Evolutionary conservation across 1,140 invertebrate species (phyloP), one percentile per base, ranked within the genome.

Genomic region (Bicyclus anynana): DNA sequence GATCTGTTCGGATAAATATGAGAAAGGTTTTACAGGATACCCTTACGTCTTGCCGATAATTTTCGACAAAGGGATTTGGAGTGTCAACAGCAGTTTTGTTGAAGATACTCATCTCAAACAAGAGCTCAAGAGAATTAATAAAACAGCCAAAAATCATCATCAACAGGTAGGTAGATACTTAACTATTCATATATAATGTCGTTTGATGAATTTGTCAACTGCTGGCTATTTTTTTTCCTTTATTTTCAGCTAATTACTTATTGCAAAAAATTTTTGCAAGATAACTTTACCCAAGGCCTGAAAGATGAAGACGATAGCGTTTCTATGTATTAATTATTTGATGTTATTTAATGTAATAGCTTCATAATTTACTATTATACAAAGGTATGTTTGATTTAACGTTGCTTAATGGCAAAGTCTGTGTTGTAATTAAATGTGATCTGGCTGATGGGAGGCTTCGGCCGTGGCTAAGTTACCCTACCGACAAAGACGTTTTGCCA

Each of bases 51-150:
- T 86, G 10, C 83, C 83, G 1, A 17, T 86, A 14, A 42, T 70
- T 18, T 65, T 82, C 5, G 49, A 18, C 14, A 67, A 58, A 9
- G 66, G 74, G 1, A 21, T 42, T 16, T 86, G 79, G 80, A 63
- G 17, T n/a, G 59, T 81, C 2, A 65, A 72, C 48, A 70, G 62
- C 44, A 57, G 52, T 33, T 83, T 65, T 52, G 53, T 72, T 62
- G 61, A 81, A 2, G 56, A 67, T 37, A 46, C 52, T 12, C 69
- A 81, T 64, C 47, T 84, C 1, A 75, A 65, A 56, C 67, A 69
- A 40, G 83, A 86, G 60, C 67, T 86, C 5, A 83, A 75, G 53
- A 72, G 74, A 54, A 79, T 83, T 21, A 84, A 83, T 55, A 66
- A 61, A 51, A 44, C 59, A 17, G 77, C 62, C 1, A 68, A 65